Percentiles rank a stretch among this genome's conserved stretches.
Conservation (phyloP, 1,140 invertebrate species). For the Drosophila gunungcola region DNA sequence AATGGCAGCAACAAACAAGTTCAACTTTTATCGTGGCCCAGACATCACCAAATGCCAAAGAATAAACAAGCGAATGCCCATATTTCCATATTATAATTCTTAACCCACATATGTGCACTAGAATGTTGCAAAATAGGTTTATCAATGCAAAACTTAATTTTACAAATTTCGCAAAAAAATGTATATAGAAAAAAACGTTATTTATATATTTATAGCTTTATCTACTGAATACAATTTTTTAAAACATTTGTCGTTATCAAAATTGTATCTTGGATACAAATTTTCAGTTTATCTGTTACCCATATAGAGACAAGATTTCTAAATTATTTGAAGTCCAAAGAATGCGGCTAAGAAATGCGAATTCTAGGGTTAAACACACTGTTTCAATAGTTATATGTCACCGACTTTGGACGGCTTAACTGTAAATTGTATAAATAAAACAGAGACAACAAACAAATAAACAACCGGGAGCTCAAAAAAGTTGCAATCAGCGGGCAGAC, state of each 20-base stretch:
- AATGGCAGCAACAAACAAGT: constrained; percentile 34
- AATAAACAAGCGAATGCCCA: background rate
- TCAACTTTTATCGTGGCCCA: constrained; percentile 22
- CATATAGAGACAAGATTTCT: no score
- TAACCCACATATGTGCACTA: constrained; percentile 7
- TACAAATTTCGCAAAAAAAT: no score
- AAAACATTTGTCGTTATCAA: no score
- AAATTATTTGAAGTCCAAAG: background rate
- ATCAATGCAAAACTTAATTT: no score
- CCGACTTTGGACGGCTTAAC: constrained; percentile 46
- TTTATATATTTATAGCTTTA: no score
- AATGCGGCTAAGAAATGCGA: no score
- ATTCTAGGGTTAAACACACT: constrained; percentile 18
- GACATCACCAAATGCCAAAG: constrained; percentile 22
- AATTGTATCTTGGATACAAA: no score
- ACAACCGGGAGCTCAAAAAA: constrained; percentile 47
- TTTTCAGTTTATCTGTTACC: no score
- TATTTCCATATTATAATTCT: constrained; percentile 39
- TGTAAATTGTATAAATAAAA: constrained; percentile 82
- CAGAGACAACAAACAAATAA: constrained; percentile 48
- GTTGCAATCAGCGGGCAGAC: constrained; percentile 54
- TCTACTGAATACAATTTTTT: no score
- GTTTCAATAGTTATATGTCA: constrained; percentile 23
- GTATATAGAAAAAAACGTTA: no score
- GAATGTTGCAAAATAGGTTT: background rate